A percentile compares a stretch with the other conserved stretches of the same genome.
phyloP scores from a whole-genome alignment of 2,113 vertebrate species.

The Rattus rattus region DNA sequence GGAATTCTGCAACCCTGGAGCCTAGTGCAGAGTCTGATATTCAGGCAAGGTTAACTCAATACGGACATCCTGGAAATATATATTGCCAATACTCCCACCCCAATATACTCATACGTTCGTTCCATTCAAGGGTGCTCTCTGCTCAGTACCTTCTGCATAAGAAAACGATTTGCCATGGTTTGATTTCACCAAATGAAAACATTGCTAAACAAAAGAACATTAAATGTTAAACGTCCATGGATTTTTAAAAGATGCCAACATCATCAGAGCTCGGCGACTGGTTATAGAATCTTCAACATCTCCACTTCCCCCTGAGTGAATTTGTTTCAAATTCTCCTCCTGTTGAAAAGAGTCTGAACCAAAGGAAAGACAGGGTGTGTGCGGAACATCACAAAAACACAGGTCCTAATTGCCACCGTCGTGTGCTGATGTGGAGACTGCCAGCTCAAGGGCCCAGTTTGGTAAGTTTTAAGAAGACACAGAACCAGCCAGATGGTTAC shows the following conservation, averaged over 20 bases:
- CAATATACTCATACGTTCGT: background rate
- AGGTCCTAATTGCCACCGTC: slow-evolving; percentile 58
- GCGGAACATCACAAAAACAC: slow-evolving; percentile 13
- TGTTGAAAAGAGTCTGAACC: slow-evolving; percentile 20
- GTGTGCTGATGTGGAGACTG: slow-evolving; percentile 65
- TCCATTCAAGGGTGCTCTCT: background rate
- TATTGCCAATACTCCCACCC: background rate
- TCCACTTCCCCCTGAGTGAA: slow-evolving; percentile 1
- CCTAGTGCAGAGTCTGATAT: background rate
- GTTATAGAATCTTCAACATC: background rate
- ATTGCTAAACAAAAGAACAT: background rate
- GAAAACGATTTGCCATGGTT: background rate
- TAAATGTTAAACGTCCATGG: background rate
- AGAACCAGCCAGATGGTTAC: slow-evolving; percentile 80
- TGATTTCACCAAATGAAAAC: background rate
- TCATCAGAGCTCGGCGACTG: background rate
- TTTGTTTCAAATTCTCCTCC: background rate
- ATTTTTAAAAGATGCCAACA: background rate
- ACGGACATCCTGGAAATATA: fast-evolving
- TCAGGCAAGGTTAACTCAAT: background rate
- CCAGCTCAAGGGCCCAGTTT: slow-evolving; percentile 61
- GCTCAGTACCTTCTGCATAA: background rate
- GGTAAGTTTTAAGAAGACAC: slow-evolving; percentile 67
- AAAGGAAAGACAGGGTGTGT: background rate
- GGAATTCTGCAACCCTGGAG: background rate